phyloP scores from a whole-genome alignment of 2,888 invertebrate species.

The Chalcis sispes region DNA sequence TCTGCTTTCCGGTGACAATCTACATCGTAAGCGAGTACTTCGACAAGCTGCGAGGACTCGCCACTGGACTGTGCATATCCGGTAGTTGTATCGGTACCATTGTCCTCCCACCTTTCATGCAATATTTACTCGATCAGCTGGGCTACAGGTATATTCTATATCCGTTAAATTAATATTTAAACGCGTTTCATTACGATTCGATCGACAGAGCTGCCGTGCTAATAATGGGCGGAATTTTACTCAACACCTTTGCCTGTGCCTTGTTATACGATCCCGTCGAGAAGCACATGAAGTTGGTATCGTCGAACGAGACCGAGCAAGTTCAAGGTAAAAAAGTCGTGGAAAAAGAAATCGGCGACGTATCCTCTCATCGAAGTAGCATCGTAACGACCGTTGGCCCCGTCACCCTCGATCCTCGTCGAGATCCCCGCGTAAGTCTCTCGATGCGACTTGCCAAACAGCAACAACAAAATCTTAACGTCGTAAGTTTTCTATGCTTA shows the following conservation, averaged over 20 bases:
- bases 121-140: conserved; percentile 84
- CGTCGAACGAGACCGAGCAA: conserved; percentile 59
- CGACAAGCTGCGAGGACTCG: conserved; percentile 85
- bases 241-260: conserved; percentile 89
- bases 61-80: conserved; percentile 93
- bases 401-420: conserved; percentile 33
- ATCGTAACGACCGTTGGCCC: conserved; percentile 28
- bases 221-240: conserved; percentile 87
- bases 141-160: conserved; percentile 82
- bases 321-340: neutral
- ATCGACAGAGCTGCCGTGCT: conserved; percentile 84
- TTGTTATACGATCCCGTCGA: conserved; percentile 90
- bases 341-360: neutral
- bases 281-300: conserved; percentile 83
- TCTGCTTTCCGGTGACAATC: conserved; percentile 91
- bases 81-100: conserved; percentile 92
- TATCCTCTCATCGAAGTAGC: conserved; percentile 40
- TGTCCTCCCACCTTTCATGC: conserved; percentile 86
- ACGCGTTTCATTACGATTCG: no score
- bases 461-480: neutral
- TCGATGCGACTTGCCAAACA: conserved; percentile 22
- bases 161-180: no score
- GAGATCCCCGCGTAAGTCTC: neutral
- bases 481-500: neutral
- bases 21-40: conserved; percentile 93